Evolutionary conservation across 2,797 vertebrate species (phyloP).

Genomic region (Champsocephalus esox): DNA sequence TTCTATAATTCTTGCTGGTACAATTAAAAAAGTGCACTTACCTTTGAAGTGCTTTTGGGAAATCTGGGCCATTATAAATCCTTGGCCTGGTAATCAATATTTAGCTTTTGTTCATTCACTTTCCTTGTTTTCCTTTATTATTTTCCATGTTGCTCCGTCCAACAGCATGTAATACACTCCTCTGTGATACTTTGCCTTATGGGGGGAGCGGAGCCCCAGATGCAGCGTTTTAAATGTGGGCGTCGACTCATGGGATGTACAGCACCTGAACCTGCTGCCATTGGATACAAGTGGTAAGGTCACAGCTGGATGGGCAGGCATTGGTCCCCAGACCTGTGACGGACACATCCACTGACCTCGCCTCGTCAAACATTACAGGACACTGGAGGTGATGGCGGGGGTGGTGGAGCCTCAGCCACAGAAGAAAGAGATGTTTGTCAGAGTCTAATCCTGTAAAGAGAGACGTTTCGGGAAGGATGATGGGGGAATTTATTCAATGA

Average conservation of each 20-base stretch:
- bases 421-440: constrained; percentile 78
- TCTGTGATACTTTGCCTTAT: constrained; percentile 43
- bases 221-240: constrained; percentile 73
- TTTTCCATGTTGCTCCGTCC: constrained; percentile 15
- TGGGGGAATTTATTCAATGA: constrained; percentile 83
- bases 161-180: constrained; percentile 21
- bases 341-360: constrained; percentile 43
- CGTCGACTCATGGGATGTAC: constrained; percentile 45
- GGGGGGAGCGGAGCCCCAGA: constrained; percentile 15
- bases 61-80: constrained; percentile 2
- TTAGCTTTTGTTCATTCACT: not conserved
- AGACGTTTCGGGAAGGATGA: constrained; percentile 75
- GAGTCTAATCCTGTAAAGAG: constrained; percentile 86
- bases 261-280: constrained; percentile 72
- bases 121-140: constrained; percentile 3
- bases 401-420: constrained; percentile 41
- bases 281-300: constrained; percentile 63
- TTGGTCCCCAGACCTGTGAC: constrained; percentile 72
- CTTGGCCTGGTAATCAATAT: not conserved
- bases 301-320: constrained; percentile 77
- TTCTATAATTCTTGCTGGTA: too few species aligned
- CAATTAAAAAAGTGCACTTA: constrained; percentile 40
- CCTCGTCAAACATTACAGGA: constrained; percentile 45
- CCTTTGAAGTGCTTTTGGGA: constrained; percentile 50
- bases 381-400: constrained; percentile 39